phyloP scores from a whole-genome alignment of 2,797 vertebrate species.

The Gouania willdenowi region DNA sequence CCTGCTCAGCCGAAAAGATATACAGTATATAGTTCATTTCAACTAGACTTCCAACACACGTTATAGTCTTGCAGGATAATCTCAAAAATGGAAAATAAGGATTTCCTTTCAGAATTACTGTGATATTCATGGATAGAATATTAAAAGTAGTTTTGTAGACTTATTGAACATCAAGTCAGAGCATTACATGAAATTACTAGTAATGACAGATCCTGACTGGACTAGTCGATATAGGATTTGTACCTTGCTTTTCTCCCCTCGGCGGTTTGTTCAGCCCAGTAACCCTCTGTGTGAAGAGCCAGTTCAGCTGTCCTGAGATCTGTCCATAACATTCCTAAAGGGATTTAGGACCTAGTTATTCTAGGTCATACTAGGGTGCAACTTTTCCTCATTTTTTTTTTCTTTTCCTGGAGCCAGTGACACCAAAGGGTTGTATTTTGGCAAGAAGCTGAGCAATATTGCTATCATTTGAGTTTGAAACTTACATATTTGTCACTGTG shows the following conservation, averaged over 20 bases:
- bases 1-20: conserved; percentile 1
- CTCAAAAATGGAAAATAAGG: conserved; percentile 4
- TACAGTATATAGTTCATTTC: conserved; percentile 10
- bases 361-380: conserved; percentile 34
- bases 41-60: neutral
- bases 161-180: conserved; percentile 1
- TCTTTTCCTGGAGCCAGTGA: conserved; percentile 28
- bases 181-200: conserved; percentile 1
- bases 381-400: too few species aligned
- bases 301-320: conserved; percentile 8
- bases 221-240: conserved; percentile 3
- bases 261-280: conserved; percentile 5
- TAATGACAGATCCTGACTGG: conserved; percentile 2
- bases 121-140: too few species aligned
- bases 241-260: conserved; percentile 5
- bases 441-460: conserved; percentile 22
- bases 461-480: too few species aligned
- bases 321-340: conserved; percentile 27
- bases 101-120: neutral
- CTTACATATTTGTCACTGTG: too few species aligned
- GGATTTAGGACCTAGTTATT: conserved; percentile 20
- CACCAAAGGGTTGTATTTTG: conserved; percentile 24
- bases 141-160: neutral
- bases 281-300: conserved; percentile 7
- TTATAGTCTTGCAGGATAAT: conserved; percentile 7